These are phyloP conservation scores for Zenarchopterus dispar DNA, from an alignment of 2,797 vertebrate genomes.

Conservation along the genomic window DNA sequence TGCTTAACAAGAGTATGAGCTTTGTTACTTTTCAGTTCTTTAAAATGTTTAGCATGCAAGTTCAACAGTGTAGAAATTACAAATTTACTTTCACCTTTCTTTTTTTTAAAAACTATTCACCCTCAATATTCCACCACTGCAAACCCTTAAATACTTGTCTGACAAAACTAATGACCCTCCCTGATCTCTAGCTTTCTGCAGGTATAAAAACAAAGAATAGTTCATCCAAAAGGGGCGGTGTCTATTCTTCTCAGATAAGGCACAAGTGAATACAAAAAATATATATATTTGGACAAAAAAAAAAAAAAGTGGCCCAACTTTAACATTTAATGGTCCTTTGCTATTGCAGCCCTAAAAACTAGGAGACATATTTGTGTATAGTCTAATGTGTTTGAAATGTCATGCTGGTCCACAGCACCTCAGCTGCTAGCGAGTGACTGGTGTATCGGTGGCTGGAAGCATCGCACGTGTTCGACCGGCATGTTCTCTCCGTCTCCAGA, in stretches of 20 bases:
- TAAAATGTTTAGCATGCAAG: conserved; percentile 77
- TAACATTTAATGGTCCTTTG: conserved; percentile 51
- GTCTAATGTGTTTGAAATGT: conserved; percentile 51
- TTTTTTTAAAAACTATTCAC: conserved; percentile 52
- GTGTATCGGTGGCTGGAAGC: conserved; percentile 98
- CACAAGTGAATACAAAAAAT: conserved; percentile 81
- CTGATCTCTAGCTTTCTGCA: conserved; percentile 55
- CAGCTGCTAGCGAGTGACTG: conserved; percentile 97
- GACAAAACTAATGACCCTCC: conserved; percentile 73
- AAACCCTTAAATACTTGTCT: conserved; percentile 81
- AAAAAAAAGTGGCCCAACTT: conserved; percentile 55
- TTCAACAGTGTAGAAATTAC: conserved; percentile 68
- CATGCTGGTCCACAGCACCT: conserved; percentile 74
- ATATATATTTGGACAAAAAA: conserved; percentile 20
- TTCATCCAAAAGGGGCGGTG: conserved; percentile 73
- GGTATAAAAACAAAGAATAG: conserved; percentile 74
- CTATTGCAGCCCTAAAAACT: conserved; percentile 27
- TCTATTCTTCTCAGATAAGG: conserved; percentile 81
- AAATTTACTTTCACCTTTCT: conserved; percentile 49
- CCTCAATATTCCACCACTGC: conserved; percentile 69
- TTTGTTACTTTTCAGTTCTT: conserved; percentile 60
- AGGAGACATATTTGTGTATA: conserved; percentile 46
- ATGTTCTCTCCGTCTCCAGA: conserved; percentile 94
- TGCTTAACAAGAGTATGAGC: conserved; percentile 71
- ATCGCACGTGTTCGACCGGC: conserved; percentile 96